phyloP scores from a whole-genome alignment of 2,797 vertebrate genomes.

The Sphenodon punctatus region DNA sequence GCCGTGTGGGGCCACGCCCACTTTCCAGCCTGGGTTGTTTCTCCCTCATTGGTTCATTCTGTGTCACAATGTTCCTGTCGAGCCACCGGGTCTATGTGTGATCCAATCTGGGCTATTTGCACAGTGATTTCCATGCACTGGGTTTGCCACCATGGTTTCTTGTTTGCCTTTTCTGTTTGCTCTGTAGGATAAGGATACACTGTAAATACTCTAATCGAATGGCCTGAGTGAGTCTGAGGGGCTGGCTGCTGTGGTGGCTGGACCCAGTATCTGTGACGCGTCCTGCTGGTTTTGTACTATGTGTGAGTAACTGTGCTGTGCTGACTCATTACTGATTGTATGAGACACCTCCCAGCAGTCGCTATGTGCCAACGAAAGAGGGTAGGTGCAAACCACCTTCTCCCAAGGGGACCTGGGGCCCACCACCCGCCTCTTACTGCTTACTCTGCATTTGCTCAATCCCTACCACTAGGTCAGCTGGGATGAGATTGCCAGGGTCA shows the following conservation, averaged over 20 bases:
- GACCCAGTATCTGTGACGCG: constrained; percentile 8
- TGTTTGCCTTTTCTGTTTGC: constrained; percentile 31
- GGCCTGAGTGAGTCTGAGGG: constrained; percentile 46
- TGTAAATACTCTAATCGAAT: constrained; percentile 62
- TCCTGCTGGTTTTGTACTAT: constrained; percentile 38
- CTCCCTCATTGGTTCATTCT: neutral
- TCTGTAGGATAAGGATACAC: constrained; percentile 28
- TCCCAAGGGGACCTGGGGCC: neutral
- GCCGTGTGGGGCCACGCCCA: neutral
- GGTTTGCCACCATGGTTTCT: constrained; percentile 44
- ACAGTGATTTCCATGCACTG: constrained; percentile 4
- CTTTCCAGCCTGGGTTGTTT: neutral
- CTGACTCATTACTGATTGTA: constrained; percentile 70
- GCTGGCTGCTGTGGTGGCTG: constrained; percentile 26
- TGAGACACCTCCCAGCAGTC: constrained; percentile 36
- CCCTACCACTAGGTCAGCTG: neutral
- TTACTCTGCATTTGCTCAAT: neutral
- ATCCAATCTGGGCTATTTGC: neutral
- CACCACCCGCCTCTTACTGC: neutral
- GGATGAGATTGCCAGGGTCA: neutral
- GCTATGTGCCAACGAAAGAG: neutral
- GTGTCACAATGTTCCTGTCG: neutral
- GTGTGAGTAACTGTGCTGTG: constrained; percentile 69
- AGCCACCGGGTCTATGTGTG: neutral
- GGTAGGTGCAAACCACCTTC: neutral